Evolutionary conservation across 2,888 invertebrate species (phyloP), one percentile per base, ranked within the genome.

Genomic region (Agrochola litura): DNA sequence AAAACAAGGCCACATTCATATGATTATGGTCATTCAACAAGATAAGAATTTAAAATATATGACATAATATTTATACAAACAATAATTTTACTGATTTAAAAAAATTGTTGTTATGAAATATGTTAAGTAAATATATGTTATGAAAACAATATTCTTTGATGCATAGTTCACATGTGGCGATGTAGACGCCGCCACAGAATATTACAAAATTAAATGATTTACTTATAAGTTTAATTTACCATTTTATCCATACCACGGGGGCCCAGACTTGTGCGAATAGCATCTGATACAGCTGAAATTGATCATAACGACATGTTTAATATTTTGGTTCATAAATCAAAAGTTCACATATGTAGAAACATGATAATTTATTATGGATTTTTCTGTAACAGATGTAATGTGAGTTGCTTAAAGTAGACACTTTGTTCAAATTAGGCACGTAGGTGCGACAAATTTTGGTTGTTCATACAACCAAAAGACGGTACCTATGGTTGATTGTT

Each of bases 221-320:
- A 30, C 30, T 30, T 37, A 61, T 12, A 43, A 46, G 46, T 70
- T 58, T n/a, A 30, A 77, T 86, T 94, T 97, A 99, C 98, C 99
- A 99, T 99, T 97, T 99, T 99, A 94, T 99, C 99, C 99, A 99
- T 99, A 84, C 99, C 99, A 89, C 99, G 97, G 37, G 99, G 99
- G 8, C 99, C 99, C 95, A 99, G 97, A 96, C 99, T 99, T 22
- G 99, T 99, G 82, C 99, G 98, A 91, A 99, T 99, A 22, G 99
- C 99, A 99, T 99, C 99, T 85, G 99, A 99, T 74, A 99, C 99
- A 96, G 99, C 99, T 99, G 95, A 81, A 97, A 84, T 73, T 19
- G 52, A 73, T 69, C 10, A 64, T 67, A 19, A 22, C 16, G 0
- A 58, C 30, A 49, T 60, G 9, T n/a, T 52, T 41, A 63, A 73